Percentiles rank a stretch among this genome's conserved stretches.
Evolutionary conservation across 92 coral and sea anemone species (phyloP).

Genomic region (Phenganax marumi): DNA sequence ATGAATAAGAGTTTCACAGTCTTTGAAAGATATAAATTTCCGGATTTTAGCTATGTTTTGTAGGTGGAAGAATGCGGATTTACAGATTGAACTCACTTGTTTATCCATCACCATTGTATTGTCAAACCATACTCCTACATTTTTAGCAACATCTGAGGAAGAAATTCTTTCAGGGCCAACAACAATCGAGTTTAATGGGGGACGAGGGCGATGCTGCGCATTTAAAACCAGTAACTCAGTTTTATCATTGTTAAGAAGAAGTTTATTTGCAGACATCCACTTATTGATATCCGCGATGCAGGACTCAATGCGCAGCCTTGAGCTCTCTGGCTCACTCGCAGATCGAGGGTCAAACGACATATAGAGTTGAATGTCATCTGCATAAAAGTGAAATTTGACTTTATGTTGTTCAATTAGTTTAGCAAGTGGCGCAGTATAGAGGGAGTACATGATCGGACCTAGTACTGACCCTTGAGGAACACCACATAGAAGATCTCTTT

Average conservation of each 20-base stretch:
- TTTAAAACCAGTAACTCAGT: conserved; percentile 40
- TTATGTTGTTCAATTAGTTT: neutral
- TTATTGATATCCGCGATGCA: conserved; percentile 16
- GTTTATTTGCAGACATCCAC: conserved; percentile 22
- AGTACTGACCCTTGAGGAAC: too few species aligned
- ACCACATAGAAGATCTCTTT: too few species aligned
- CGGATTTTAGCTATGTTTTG: conserved; percentile 37
- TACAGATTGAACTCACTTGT: conserved; percentile 42
- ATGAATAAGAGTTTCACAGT: conserved; percentile 36
- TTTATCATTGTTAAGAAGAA: conserved; percentile 31
- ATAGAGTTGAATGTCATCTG: conserved; percentile 15
- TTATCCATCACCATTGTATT: conserved; percentile 38
- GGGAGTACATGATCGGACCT: too few species aligned
- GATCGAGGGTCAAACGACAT: conserved; percentile 2
- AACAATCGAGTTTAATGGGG: conserved; percentile 23
- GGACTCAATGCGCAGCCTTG: conserved; percentile 23
- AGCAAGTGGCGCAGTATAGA: neutral
- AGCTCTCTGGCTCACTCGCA: conserved; percentile 8
- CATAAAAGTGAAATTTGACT: neutral
- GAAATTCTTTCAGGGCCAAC: conserved; percentile 28
- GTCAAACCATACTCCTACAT: conserved; percentile 42
- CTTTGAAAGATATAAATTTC: conserved; percentile 37
- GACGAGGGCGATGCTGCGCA: conserved; percentile 37
- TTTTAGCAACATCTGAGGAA: conserved; percentile 25
- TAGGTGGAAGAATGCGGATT: conserved; percentile 29